A percentile compares a stretch with the other conserved stretches of the same genome.
phyloP scores from a whole-genome alignment of 2,113 vertebrate species.

The Oxygymnocypris stewartii region DNA sequence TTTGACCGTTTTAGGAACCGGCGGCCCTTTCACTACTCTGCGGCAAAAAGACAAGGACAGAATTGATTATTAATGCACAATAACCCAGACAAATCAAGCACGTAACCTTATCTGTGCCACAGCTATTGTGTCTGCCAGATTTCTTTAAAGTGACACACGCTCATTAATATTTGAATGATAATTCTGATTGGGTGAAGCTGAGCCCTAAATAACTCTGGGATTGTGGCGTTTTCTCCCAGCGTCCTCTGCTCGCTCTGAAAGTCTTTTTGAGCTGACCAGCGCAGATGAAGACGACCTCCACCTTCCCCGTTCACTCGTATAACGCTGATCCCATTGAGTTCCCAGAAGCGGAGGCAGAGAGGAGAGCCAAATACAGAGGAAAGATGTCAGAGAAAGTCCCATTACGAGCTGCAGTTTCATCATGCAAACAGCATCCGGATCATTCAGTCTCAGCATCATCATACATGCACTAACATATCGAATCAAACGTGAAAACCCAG shows the following conservation, averaged over 20 bases:
- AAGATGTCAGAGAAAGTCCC: background rate
- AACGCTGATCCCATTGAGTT: constrained; percentile 46
- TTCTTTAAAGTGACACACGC: background rate
- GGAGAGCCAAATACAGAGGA: background rate
- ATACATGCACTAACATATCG: background rate
- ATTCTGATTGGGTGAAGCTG: constrained; percentile 21
- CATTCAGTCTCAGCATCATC: too few relatives aligned
- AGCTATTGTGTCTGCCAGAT: constrained; percentile 27
- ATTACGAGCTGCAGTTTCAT: too few relatives aligned
- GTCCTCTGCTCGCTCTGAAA: constrained; percentile 71
- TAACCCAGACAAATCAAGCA: constrained; percentile 23
- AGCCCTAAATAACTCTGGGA: background rate
- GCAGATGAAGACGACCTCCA: constrained; percentile 52
- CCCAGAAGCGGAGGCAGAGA: background rate
- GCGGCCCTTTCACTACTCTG: constrained; percentile 35
- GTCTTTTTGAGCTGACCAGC: constrained; percentile 51
- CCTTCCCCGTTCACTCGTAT: constrained; percentile 64
- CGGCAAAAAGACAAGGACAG: constrained; percentile 33
- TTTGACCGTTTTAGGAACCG: constrained; percentile 52
- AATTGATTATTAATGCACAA: constrained; percentile 18
- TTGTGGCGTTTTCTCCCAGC: constrained; percentile 47
- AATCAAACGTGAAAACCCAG: too few relatives aligned
- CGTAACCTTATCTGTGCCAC: constrained; percentile 31
- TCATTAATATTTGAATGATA: constrained; percentile 1
- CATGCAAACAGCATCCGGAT: background rate